Conservation (phyloP, 2,797 vertebrate species). For the Hippocampus kuda region DNA sequence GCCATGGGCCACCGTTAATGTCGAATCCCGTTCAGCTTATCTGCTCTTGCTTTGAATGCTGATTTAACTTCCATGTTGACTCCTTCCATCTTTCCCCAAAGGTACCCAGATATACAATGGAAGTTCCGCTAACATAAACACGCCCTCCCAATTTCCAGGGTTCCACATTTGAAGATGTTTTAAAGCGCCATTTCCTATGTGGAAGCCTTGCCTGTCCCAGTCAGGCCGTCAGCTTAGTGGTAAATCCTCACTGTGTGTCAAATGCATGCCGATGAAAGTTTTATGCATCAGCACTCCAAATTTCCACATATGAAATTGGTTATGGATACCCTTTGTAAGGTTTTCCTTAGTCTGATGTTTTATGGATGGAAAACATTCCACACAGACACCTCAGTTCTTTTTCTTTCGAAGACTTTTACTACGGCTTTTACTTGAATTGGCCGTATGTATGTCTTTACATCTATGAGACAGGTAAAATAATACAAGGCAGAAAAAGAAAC, state of each 20-base stretch:
- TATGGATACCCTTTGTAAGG: slow-evolving; percentile 20
- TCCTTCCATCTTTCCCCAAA: slow-evolving; percentile 5
- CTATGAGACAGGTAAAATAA: neutral
- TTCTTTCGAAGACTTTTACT: neutral
- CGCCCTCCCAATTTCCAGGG: slow-evolving; percentile 14
- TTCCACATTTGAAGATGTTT: slow-evolving; percentile 9
- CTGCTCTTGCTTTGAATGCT: neutral
- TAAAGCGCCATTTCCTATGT: slow-evolving; percentile 11
- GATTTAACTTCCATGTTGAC: neutral
- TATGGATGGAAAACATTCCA: slow-evolving; percentile 22
- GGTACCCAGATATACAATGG: slow-evolving; percentile 11
- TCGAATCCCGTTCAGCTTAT: too few species aligned
- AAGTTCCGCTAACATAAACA: slow-evolving; percentile 25
- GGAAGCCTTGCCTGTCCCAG: slow-evolving; percentile 12
- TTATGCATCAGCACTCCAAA: slow-evolving; percentile 17
- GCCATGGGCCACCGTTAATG: too few species aligned
- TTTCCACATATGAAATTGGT: slow-evolving; percentile 36
- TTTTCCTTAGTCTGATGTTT: slow-evolving; percentile 9
- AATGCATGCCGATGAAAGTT: slow-evolving; percentile 21
- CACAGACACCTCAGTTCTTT: slow-evolving; percentile 9
- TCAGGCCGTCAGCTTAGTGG: slow-evolving; percentile 13
- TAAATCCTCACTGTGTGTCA: slow-evolving; percentile 28
- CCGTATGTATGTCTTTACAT: slow-evolving; percentile 1
- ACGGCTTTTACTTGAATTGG: slow-evolving; percentile 2
- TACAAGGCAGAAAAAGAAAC: slow-evolving; percentile 13